phyloP scores from a whole-genome alignment of 2,888 invertebrate genomes.

The Rhamnusium bicolor region DNA sequence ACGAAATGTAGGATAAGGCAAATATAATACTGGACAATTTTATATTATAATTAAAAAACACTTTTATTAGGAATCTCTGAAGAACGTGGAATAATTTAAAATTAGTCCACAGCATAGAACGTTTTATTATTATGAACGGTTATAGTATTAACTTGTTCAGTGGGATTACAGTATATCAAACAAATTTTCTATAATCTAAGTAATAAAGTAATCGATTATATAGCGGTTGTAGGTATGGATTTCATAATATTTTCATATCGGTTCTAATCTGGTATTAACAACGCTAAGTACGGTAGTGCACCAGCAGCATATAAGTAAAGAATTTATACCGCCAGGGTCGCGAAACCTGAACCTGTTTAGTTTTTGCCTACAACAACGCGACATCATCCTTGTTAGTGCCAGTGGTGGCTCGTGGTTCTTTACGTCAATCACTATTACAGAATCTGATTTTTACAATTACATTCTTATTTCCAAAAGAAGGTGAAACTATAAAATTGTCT shows the following conservation, averaged over 20 bases:
- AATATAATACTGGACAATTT: too few species aligned
- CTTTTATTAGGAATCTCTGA: too few species aligned
- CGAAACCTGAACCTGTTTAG: constrained; percentile 44
- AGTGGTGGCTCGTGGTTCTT: constrained; percentile 23
- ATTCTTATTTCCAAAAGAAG: too few species aligned
- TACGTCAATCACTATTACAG: too few species aligned
- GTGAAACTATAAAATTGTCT: too few species aligned
- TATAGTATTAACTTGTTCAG: constrained; percentile 4
- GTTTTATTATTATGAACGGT: background rate
- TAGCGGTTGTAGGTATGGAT: constrained; percentile 26
- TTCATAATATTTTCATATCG: constrained; percentile 41
- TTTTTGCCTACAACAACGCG: constrained; percentile 42
- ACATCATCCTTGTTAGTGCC: constrained; percentile 37
- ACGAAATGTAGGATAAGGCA: too few species aligned
- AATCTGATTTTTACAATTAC: too few species aligned
- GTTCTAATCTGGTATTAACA: constrained; percentile 36
- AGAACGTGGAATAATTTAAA: background rate
- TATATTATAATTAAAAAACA: too few species aligned
- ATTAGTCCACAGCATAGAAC: background rate
- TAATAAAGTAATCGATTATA: constrained; percentile 21
- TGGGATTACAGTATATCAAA: constrained; percentile 3
- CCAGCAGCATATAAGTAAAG: constrained; percentile 33
- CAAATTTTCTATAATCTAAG: constrained; percentile 26
- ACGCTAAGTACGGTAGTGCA: constrained; percentile 37
- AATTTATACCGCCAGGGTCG: constrained; percentile 41